Evolutionary conservation across 2,888 invertebrate species (phyloP).

Genomic region (Hirtodrosophila histrioides): DNA sequence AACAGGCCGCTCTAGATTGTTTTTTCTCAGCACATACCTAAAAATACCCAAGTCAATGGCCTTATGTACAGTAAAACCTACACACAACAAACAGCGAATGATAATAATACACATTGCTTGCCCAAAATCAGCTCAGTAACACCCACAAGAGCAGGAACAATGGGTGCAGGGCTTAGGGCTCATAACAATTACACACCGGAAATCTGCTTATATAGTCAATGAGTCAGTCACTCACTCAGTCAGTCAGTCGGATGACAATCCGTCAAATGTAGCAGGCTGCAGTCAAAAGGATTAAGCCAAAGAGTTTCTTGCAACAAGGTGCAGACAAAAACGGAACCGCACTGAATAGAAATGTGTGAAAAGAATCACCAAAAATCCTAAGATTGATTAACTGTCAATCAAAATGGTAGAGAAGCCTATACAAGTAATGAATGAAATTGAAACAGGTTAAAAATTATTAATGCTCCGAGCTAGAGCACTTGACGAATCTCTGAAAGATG

Average conservation of each 20-base stretch:
- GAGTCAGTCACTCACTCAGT: conserved; percentile 29
- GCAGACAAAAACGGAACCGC: conserved; percentile 53
- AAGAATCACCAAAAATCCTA: conserved; percentile 60
- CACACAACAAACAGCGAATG: conserved; percentile 6
- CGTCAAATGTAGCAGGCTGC: conserved; percentile 55
- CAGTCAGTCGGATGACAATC: conserved; percentile 66
- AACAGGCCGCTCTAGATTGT: too few species aligned
- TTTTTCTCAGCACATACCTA: not conserved
- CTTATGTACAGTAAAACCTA: conserved; percentile 11
- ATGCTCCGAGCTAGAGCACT: conserved; percentile 41
- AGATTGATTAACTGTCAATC: conserved; percentile 80
- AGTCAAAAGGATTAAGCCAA: conserved; percentile 76
- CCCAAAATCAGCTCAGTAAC: conserved; percentile 45
- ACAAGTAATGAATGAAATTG: conserved; percentile 61
- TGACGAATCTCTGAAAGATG: conserved; percentile 12
- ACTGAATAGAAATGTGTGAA: conserved; percentile 69
- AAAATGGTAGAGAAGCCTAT: conserved; percentile 31
- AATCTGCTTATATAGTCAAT: conserved; percentile 67
- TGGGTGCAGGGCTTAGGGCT: conserved; percentile 43
- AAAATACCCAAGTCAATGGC: conserved; percentile 1
- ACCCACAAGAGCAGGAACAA: conserved; percentile 41
- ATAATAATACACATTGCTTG: conserved; percentile 19
- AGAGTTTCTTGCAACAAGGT: conserved; percentile 49
- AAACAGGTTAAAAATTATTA: conserved; percentile 71
- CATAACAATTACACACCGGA: conserved; percentile 70